These are phyloP conservation scores for Cryptoleucopteryx plumbea DNA, from an alignment of 2,113 vertebrate species.

Conservation along the genomic window DNA sequence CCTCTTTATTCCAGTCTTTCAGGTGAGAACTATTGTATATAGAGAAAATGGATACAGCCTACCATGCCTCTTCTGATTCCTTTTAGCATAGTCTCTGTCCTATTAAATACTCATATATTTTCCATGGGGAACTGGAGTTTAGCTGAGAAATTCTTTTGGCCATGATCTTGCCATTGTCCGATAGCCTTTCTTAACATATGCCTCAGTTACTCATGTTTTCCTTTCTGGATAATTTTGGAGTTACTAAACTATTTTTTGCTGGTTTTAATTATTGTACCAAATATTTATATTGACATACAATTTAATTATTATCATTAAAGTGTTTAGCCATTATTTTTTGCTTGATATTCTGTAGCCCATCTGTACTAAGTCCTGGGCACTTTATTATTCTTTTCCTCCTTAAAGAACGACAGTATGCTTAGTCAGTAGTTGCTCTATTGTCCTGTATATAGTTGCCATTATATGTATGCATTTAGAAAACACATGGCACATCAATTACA, in stretches of 20 bases:
- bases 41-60: background rate
- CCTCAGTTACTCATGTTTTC: background rate
- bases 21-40: background rate
- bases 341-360: background rate
- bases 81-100: background rate
- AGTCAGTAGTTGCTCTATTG: background rate
- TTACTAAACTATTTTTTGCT: background rate
- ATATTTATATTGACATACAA: background rate
- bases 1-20: background rate
- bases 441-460: background rate
- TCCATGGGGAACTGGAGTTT: background rate
- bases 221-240: background rate
- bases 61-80: background rate
- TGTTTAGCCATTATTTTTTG: background rate
- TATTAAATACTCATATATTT: background rate
- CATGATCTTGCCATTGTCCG: background rate
- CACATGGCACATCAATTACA: conserved; percentile 41
- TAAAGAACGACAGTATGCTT: background rate
- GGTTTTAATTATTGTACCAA: background rate
- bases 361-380: background rate
- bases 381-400: background rate
- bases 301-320: background rate
- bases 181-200: background rate
- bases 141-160: background rate
- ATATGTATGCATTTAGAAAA: conserved; percentile 52